A percentile compares a stretch with the other conserved stretches of the same genome.
Evolutionary conservation across 2,888 invertebrate genomes (phyloP).

Genomic region (Microctonus aethiopoides): DNA sequence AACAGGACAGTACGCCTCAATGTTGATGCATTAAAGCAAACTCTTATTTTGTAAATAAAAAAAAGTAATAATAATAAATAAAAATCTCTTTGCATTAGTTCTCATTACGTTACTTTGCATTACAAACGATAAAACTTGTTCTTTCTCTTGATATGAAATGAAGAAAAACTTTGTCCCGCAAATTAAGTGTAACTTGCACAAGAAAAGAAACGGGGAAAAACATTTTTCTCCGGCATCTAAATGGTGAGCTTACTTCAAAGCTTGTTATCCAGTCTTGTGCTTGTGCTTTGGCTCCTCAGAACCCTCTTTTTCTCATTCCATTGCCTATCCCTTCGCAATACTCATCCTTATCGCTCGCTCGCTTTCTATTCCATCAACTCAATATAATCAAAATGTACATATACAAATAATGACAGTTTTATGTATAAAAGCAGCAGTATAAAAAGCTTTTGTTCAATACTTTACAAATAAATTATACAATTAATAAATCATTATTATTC

Average conservation of each 20-base stretch:
- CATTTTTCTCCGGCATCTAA: slow-evolving; percentile 61
- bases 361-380: not conserved
- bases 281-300: slow-evolving; percentile 40
- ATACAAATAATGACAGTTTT: no score
- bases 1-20: not conserved
- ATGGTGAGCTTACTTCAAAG: slow-evolving; percentile 62
- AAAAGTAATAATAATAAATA: not conserved
- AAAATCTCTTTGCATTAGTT: slow-evolving; percentile 20
- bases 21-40: not conserved
- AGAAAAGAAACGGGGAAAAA: slow-evolving; percentile 58
- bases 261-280: slow-evolving; percentile 57
- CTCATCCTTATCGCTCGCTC: not conserved
- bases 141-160: slow-evolving; percentile 45
- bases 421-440: no score
- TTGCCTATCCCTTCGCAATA: not conserved
- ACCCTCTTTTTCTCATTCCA: slow-evolving; percentile 22
- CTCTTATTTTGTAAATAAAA: slow-evolving; percentile 1
- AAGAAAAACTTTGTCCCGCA: slow-evolving; percentile 54
- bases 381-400: not conserved
- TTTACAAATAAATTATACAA: slow-evolving; percentile 16
- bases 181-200: slow-evolving; percentile 55
- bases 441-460: no score
- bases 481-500: slow-evolving; percentile 7
- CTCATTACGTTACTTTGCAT: slow-evolving; percentile 49
- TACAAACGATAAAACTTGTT: slow-evolving; percentile 47